Conservation (phyloP, 1,140 invertebrate genomes). For the Pogonognathellus flavescens region DNA sequence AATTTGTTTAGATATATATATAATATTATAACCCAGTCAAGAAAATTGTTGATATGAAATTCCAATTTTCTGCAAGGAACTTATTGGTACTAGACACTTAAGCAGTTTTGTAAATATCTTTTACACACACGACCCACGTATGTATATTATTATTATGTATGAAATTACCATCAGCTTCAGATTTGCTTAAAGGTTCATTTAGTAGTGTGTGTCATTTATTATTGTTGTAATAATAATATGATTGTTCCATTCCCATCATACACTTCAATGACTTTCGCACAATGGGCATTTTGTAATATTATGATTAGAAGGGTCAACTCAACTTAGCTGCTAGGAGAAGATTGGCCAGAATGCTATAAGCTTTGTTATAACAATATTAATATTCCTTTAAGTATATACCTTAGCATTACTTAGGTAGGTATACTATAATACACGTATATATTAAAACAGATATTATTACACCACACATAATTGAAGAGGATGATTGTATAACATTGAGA, state of each 20-base stretch:
- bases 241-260: constrained; percentile 8
- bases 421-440: background rate
- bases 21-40: background rate
- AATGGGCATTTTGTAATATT: constrained; percentile 13
- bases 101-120: background rate
- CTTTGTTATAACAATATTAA: no score
- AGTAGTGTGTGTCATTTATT: no score
- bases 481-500: background rate
- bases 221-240: background rate
- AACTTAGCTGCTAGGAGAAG: background rate
- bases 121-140: background rate
- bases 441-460: background rate
- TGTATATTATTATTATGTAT: background rate
- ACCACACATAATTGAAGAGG: background rate
- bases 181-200: no score
- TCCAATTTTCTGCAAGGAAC: constrained; percentile 15
- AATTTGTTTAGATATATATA: background rate
- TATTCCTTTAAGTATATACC: no score
- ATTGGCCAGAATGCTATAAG: background rate
- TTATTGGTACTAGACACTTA: constrained; percentile 11
- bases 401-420: no score
- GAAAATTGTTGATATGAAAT: background rate
- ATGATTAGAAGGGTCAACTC: constrained; percentile 13
- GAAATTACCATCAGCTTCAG: background rate
- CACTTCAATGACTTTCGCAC: background rate